Evolutionary conservation across 64 coral and sea anemone species (phyloP).

Genomic region (Actinia equina): DNA sequence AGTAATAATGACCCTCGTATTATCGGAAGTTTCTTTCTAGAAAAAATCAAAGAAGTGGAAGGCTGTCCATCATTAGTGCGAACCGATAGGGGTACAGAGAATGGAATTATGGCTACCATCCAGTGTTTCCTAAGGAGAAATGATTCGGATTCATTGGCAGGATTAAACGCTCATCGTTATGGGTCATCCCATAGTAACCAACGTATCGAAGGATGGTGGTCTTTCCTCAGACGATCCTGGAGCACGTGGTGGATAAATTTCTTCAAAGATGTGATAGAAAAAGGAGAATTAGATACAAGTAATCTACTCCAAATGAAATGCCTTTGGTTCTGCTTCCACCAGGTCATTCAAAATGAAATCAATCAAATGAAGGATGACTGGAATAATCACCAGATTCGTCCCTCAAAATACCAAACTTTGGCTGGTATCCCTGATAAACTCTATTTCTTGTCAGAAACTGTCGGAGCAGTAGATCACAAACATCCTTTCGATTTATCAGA

Average conservation of each 20-base stretch:
- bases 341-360: constrained; percentile 29
- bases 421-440: constrained; percentile 26
- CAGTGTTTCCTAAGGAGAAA: constrained; percentile 25
- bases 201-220: constrained; percentile 48
- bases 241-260: constrained; percentile 27
- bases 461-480: constrained; percentile 29
- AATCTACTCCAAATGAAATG: constrained; percentile 35
- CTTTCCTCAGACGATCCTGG: constrained; percentile 23
- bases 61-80: constrained; percentile 35
- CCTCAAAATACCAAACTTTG: constrained; percentile 24
- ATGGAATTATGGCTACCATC: constrained; percentile 43
- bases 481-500: constrained; percentile 5
- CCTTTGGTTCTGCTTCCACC: constrained; percentile 46
- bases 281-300: constrained; percentile 12
- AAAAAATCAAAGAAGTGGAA: constrained; percentile 19
- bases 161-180: constrained; percentile 27
- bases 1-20: constrained; percentile 40
- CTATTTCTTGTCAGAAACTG: constrained; percentile 11
- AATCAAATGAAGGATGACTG: constrained; percentile 15
- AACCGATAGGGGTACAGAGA: constrained; percentile 44
- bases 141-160: constrained; percentile 1
- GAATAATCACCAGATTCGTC: constrained; percentile 27
- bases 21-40: constrained; percentile 26
- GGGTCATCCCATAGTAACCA: constrained; percentile 34
- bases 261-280: constrained; percentile 50